phyloP scores from a whole-genome alignment of 2,888 invertebrate species.

The Ellobium chinense region DNA sequence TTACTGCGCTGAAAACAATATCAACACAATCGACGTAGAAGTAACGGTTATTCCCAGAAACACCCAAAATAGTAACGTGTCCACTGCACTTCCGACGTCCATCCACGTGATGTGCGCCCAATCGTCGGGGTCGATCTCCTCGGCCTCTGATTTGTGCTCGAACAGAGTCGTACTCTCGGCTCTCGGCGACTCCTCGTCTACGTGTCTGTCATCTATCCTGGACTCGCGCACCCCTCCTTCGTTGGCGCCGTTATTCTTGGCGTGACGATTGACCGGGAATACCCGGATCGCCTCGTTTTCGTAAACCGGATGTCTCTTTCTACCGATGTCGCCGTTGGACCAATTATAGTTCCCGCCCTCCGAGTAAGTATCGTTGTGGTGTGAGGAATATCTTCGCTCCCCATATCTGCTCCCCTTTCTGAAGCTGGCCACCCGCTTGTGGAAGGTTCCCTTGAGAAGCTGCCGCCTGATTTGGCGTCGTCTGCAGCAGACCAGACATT shows the following conservation, averaged over 20 bases:
- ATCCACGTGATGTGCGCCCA: constrained; percentile 42
- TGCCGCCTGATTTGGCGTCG: constrained; percentile 42
- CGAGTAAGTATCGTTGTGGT: constrained; percentile 1
- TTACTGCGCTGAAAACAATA: constrained; percentile 51
- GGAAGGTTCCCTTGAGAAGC: constrained; percentile 29
- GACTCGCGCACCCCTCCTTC: background rate
- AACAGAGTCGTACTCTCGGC: constrained; percentile 39
- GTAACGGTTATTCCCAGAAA: constrained; percentile 52
- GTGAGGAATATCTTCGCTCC: background rate
- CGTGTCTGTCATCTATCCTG: background rate
- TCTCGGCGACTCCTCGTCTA: background rate
- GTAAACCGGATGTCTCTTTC: background rate
- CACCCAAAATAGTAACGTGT: constrained; percentile 56
- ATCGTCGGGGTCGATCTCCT: constrained; percentile 28
- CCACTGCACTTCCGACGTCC: constrained; percentile 52
- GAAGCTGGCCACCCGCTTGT: constrained; percentile 12
- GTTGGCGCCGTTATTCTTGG: background rate
- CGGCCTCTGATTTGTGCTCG: background rate
- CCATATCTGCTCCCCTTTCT: constrained; percentile 12
- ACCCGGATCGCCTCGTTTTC: constrained; percentile 5
- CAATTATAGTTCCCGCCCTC: background rate
- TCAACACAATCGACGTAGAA: constrained; percentile 51
- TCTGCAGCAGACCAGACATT: constrained; percentile 51
- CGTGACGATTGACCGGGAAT: background rate
- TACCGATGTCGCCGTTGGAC: constrained; percentile 18